Base-by-base conservation (phyloP, 2,888 invertebrate species). In the Diploptera punctata region DNA sequence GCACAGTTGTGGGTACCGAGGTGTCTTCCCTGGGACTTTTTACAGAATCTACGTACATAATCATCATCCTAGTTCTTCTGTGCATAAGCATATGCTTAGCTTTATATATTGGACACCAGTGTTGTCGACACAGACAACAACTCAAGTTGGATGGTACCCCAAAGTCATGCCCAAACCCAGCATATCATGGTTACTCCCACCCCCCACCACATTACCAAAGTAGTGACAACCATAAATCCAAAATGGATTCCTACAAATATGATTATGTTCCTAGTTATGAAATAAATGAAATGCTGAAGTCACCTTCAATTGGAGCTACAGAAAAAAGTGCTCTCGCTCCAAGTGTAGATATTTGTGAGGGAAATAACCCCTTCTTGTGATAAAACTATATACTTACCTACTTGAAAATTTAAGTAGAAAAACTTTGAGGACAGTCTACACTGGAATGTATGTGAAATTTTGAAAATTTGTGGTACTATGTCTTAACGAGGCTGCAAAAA, bases 151-250 rank as follows among this genome's bases (percentile, higher is more conserved):
- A 62, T 29, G 52, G 67, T 33, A 49, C 67, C 19, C 43, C 57
- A 16, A 62, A 70, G n/a, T 70, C 73, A 38, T 65, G 71, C 54
- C 62, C 72, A 3, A 68, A 71, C 52, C 68, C 70, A n/a, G 57
- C 72, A 16, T 68, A 68, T 47, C 38, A 65, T 29, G 54, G 62
- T 16, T 76, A 76, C 69, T 62, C 77, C n/a, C 73, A 67, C 38
- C 76, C 78, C 3, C 77, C 77, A 1, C 77, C 78, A 9, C 78
- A 76, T 65, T 77, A 77, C 72, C 47, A 33, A 3, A 49, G 44
- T 21, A 49, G 70, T 16, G 74, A 74, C 29, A 21, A 70, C 13
- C 24, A 54, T 54, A 54, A 44, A 18, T 33, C 60, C 10, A 69
- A 60, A 43, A 16, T 43, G 19, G 61, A 61, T 18, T 62, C 72